Evolutionary conservation across 2,888 invertebrate genomes (phyloP).

Genomic region (Torymus aiolomorphi): DNA sequence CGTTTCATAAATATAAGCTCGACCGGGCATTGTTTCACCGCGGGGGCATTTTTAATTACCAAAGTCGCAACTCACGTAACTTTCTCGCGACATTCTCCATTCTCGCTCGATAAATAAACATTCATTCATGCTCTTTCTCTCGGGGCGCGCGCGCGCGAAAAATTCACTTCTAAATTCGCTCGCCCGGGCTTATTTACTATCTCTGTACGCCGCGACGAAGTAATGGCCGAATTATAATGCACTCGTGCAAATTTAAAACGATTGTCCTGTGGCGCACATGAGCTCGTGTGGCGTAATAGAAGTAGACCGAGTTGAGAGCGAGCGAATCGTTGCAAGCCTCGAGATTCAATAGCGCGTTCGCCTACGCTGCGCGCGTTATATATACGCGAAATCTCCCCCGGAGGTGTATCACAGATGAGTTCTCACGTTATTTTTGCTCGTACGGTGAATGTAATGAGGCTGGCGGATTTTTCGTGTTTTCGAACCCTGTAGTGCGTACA

Average conservation of each 20-base stretch:
- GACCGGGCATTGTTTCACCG: not conserved
- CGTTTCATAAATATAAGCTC: too few species aligned
- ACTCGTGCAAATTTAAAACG: slow-evolving; percentile 49
- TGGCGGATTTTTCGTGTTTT: too few species aligned
- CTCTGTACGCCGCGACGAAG: not conserved
- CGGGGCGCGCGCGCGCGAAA: not conserved
- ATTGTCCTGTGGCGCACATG: slow-evolving; percentile 23
- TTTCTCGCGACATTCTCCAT: not conserved
- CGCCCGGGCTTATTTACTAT: slow-evolving; percentile 26
- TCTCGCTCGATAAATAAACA: slow-evolving; percentile 31
- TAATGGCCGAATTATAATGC: slow-evolving; percentile 54
- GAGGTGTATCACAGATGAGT: too few species aligned
- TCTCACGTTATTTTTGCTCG: too few species aligned
- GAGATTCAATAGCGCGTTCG: too few species aligned
- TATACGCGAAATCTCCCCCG: too few species aligned
- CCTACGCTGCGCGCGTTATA: not conserved
- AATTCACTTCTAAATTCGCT: slow-evolving; percentile 25
- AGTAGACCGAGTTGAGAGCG: slow-evolving; percentile 23
- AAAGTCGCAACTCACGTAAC: not conserved
- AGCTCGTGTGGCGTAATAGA: slow-evolving; percentile 31
- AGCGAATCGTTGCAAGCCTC: not conserved
- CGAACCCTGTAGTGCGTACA: too few species aligned
- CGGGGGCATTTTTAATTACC: not conserved
- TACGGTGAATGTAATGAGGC: too few species aligned
- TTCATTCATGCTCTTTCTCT: slow-evolving; percentile 14